Base-by-base conservation (phyloP, 2,888 invertebrate species). In the Acrobeloides nanus region DNA sequence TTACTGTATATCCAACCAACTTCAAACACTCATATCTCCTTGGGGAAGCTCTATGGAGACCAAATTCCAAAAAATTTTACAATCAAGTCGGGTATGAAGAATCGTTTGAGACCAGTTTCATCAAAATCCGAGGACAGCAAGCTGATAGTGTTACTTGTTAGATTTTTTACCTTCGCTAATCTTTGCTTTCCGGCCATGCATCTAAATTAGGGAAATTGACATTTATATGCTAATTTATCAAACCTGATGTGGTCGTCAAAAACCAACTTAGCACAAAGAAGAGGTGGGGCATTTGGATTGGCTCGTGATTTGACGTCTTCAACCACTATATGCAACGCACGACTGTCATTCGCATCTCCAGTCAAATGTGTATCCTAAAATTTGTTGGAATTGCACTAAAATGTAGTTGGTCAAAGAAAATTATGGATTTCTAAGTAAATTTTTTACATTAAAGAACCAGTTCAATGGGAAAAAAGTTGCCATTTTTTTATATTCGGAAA, bases 161-260 rank as follows among this genome's bases (percentile, higher is more conserved):
- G n/a, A n/a, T n/a, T n/a, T n/a, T 18, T 31, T 33, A 78, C 78
- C 61, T 78, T 78, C 3, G 74, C 75, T 17, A 79, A 62, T 25
- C 85, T 87, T 75, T 95, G 95, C 72, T 93, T 95, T 21, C 95
- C 95, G 17, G 95, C 93, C 92, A 95, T 92, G 73, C 93, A 95
- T 25, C 95, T n/a, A n/a, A n/a, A n/a, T n/a, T n/a, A n/a, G n/a
- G n/a, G n/a, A n/a, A n/a, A n/a, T n/a, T n/a, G n/a, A n/a, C n/a
- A n/a, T n/a, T n/a, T n/a, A n/a, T n/a, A n/a, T n/a, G n/a, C n/a
- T n/a, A n/a, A n/a, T n/a, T n/a, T n/a, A n/a, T n/a, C n/a, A n/a
- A n/a, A n/a, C n/a, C n/a, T 81, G 61, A 97, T 97, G 74, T 95
- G 93, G 78, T 97, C 97, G 74, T 97, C 95, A 75, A 97, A 97